Base-by-base conservation (phyloP, 1,140 invertebrate genomes). In the Phenacoccus solenopsis region DNA sequence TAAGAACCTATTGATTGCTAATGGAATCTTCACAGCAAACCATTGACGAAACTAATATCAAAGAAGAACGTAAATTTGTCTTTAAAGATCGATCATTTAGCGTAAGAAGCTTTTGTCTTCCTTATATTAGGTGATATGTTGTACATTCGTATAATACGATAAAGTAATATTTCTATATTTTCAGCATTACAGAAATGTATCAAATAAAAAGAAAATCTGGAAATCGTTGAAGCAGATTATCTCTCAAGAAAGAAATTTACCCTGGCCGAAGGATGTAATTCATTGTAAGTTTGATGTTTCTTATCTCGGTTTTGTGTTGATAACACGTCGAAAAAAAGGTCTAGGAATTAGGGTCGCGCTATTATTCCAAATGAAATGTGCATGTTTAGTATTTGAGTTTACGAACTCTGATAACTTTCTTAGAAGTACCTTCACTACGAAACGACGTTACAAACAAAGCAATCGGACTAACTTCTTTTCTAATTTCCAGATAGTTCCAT, bases 191-290 rank as follows among this genome's bases (percentile, higher is more conserved):
- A 49, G 38, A n/a, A 49, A 49, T 72, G 77, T 78, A 4, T 80
- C 78, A 13, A 80, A 76, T 70, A 80, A 90, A 75, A 90, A 90
- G 77, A 82, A 86, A 70, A 84, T 85, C 72, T 90, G 88, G 88
- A 83, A 86, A 75, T 88, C 88, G 3, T 76, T 91, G 32, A 91
- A 91, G 76, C 89, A 91, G 82, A 88, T 91, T 72, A 80, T 90
- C 69, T 79, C 87, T 16, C 84, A 87, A 68, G 89, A 91, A 77
- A 82, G 86, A 75, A 77, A 83, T 13, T 78, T 90, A 70, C 85
- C 85, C 9, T 90, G 88, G 88, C 82, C 84, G 4, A 79, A 83
- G 70, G 83, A 88, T 76, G 79, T 82, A 22, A 82, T 90, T 73
- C 82, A 88, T 72, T 90, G 87, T 88, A 81, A 82, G 82, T 78